Base-by-base conservation (phyloP, 2,797 vertebrate species). In the Fistularia tabacaria region DNA sequence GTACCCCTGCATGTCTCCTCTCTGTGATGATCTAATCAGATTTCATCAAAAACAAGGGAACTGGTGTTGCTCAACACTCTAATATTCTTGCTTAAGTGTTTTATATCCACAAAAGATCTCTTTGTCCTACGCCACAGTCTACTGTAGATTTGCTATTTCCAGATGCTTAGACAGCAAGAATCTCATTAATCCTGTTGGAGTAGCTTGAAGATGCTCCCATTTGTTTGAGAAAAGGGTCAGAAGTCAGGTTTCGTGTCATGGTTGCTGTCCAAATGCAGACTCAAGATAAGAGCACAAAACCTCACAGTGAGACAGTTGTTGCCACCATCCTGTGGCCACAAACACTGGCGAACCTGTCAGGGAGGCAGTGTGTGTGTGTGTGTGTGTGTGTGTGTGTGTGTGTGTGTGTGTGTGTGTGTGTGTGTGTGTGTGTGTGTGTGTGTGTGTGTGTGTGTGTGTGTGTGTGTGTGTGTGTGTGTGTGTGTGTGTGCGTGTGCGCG, bases 351-450 rank as follows among this genome's bases (percentile, higher is more conserved):
- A 25, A 25, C 25, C 25, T 25, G 25, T 25, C 25, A 25, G 25
- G 25, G 25, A 25, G 25, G 25, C 25, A 25, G 25, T 25, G 25
- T 5, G 25, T 25, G 2, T 11, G 7, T 11, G 15, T n/a, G 10
- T 25, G 15, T 6, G n/a, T 40, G 46, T 49, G 25, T 57, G 36
- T 42, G 47, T 51, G 43, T 53, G 66, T 36, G 10, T 48, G 45
- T 48, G 36, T 81, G 77, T 72, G 15, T 15, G 13, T 57, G 49
- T 71, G 74, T 68, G 81, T 79, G 70, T 83, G 55, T 77, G 49
- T 57, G 57, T 72, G 55, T 69, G 51, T 7, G 51, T 47, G 59
- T 46, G n/a, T 40, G 46, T 49, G 25, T 57, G 36, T 42, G 47
- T 51, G 43, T 53, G 66, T 36, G 10, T 48, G 45, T 48, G 36